These are phyloP conservation scores for Felis catus DNA, from an alignment of 2,113 vertebrate genomes.

Conservation along the genomic window DNA sequence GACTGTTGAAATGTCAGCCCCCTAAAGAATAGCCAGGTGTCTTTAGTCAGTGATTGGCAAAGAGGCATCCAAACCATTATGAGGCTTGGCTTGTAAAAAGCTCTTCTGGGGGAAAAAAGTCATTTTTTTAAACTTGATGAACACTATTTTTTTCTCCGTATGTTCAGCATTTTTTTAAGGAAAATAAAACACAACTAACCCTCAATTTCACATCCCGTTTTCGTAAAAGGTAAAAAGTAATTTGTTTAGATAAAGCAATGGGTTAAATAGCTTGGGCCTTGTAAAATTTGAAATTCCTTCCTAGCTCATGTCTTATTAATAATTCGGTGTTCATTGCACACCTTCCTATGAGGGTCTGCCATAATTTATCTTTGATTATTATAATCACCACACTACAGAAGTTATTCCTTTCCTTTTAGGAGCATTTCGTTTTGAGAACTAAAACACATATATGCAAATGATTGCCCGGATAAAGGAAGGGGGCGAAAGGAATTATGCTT, in stretches of 20 bases:
- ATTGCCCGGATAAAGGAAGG: background rate
- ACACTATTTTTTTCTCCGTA: background rate
- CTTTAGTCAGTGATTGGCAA: conserved; percentile 10
- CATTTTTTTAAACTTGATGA: background rate
- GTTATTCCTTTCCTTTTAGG: background rate
- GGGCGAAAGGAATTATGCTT: background rate
- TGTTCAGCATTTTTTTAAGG: background rate
- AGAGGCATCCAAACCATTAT: background rate
- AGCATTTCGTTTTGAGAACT: conserved; percentile 21
- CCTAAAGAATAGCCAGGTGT: background rate
- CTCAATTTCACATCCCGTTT: background rate
- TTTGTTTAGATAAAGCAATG: conserved; percentile 21
- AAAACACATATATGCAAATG: background rate
- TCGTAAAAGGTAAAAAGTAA: background rate
- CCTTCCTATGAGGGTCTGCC: background rate
- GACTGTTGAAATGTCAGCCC: background rate
- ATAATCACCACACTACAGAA: background rate
- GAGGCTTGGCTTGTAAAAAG: background rate
- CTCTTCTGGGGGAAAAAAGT: background rate
- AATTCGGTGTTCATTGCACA: conserved; percentile 10
- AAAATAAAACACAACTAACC: background rate
- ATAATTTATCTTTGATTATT: background rate
- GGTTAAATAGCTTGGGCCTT: background rate
- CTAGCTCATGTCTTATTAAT: conserved; percentile 33
- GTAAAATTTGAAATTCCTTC: conserved; percentile 26